These are phyloP conservation scores for Patiria miniata DNA, from an alignment of 35 echinoderm and acorn worm genomes.

Conservation along the genomic window DNA sequence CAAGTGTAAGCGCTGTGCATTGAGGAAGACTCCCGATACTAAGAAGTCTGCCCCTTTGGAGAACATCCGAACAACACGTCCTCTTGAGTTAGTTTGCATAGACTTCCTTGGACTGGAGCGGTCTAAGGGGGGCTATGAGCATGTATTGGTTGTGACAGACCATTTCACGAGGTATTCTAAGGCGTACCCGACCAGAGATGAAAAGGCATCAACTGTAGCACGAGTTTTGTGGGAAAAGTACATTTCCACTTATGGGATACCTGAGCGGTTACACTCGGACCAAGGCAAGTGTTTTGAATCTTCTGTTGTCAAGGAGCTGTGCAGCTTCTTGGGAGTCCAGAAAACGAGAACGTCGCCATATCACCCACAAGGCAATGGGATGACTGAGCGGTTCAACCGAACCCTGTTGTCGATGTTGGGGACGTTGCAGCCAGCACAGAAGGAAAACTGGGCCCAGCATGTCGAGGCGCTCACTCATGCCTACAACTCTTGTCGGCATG, in stretches of 20 bases:
- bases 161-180: conserved; percentile 59
- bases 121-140: conserved; percentile 47
- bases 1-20: conserved; percentile 43
- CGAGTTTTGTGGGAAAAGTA: conserved; percentile 46
- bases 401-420: conserved; percentile 64
- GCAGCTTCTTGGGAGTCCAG: conserved; percentile 23
- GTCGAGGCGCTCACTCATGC: conserved; percentile 7
- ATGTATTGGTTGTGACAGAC: conserved; percentile 50
- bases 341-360: conserved; percentile 62
- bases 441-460: conserved; percentile 45
- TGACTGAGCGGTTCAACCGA: conserved; percentile 57
- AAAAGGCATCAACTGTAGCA: conserved; percentile 45
- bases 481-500: conserved; percentile 11
- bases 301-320: conserved; percentile 17
- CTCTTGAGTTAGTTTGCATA: conserved; percentile 66
- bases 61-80: conserved; percentile 36
- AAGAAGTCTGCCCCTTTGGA: conserved; percentile 18
- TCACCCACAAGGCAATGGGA: conserved; percentile 59
- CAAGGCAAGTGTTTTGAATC: conserved; percentile 52
- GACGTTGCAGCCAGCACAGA: conserved; percentile 35
- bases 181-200: conserved; percentile 48
- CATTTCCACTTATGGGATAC: conserved; percentile 56
- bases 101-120: conserved; percentile 49
- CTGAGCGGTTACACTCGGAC: conserved; percentile 49
- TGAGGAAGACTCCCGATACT: background rate